A percentile compares a stretch with the other conserved stretches of the same genome.
Conservation (phyloP, 1,140 invertebrate species). For the Chionoecetes opilio region DNA sequence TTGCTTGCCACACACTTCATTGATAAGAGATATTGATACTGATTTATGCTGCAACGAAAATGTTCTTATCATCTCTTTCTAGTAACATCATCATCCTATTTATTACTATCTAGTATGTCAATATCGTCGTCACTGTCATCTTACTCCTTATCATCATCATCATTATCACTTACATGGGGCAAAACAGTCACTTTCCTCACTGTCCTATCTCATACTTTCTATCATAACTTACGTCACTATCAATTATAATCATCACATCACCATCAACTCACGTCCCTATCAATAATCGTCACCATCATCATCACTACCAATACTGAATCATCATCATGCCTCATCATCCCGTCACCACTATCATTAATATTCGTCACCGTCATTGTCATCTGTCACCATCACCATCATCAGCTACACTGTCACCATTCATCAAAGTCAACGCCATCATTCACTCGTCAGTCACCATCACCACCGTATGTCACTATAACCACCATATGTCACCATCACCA, state of each 20-base stretch:
- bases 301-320: too few relatives aligned
- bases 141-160: not conserved
- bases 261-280: too few relatives aligned
- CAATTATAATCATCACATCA: too few relatives aligned
- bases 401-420: not conserved
- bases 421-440: too few relatives aligned
- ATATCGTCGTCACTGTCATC: not conserved
- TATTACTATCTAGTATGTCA: not conserved
- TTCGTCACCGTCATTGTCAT: not conserved
- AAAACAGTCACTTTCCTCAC: too few relatives aligned
- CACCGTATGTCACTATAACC: too few relatives aligned
- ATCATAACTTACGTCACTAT: too few relatives aligned
- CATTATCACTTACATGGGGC: not conserved
- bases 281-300: conserved; percentile 38
- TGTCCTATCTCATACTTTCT: too few relatives aligned
- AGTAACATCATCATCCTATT: not conserved
- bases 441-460: not conserved
- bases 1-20: too few relatives aligned
- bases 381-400: not conserved
- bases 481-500: not conserved
- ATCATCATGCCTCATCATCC: not conserved
- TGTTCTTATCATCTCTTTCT: not conserved
- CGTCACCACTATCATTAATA: not conserved
- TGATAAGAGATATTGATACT: too few relatives aligned
- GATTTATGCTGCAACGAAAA: not conserved